Evolutionary conservation across 2,797 vertebrate genomes (phyloP).

Genomic region (Epinephelus coioides): DNA sequence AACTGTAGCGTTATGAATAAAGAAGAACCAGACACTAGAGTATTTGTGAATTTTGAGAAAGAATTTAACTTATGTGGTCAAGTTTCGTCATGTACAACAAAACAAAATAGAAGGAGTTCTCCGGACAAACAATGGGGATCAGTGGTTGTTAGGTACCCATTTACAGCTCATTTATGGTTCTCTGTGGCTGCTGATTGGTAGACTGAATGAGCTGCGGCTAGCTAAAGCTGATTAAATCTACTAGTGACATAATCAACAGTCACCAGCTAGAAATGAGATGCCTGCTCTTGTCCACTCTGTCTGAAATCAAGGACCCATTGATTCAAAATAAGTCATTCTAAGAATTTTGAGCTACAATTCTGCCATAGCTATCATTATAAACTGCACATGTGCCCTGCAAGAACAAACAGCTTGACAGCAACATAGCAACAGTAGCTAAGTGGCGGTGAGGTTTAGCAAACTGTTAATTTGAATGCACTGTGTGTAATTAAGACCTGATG

Average conservation of each 20-base stretch:
- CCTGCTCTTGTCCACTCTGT: neutral
- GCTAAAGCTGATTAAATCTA: neutral
- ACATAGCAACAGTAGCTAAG: neutral
- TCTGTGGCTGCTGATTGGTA: neutral
- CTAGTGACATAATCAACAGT: neutral
- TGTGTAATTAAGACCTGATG: slow-evolving; percentile 19
- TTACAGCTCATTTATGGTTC: neutral
- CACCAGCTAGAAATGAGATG: neutral
- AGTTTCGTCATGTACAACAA: too few species aligned
- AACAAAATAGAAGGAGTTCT: too few species aligned
- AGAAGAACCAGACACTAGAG: neutral
- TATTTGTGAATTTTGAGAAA: too few species aligned
- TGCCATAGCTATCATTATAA: neutral
- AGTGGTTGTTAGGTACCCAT: too few species aligned
- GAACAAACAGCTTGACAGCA: neutral
- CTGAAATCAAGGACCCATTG: neutral
- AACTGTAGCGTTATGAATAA: too few species aligned
- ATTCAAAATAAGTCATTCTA: neutral
- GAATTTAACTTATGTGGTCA: too few species aligned
- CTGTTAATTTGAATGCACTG: neutral
- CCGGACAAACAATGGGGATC: too few species aligned
- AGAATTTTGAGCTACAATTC: neutral
- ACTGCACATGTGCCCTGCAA: neutral
- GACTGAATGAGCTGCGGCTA: too few species aligned
- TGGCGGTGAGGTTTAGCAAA: neutral